Percentiles rank a stretch among this genome's conserved stretches.
Conservation (phyloP, 2,113 vertebrate genomes). For the Hepsetus odoe region DNA sequence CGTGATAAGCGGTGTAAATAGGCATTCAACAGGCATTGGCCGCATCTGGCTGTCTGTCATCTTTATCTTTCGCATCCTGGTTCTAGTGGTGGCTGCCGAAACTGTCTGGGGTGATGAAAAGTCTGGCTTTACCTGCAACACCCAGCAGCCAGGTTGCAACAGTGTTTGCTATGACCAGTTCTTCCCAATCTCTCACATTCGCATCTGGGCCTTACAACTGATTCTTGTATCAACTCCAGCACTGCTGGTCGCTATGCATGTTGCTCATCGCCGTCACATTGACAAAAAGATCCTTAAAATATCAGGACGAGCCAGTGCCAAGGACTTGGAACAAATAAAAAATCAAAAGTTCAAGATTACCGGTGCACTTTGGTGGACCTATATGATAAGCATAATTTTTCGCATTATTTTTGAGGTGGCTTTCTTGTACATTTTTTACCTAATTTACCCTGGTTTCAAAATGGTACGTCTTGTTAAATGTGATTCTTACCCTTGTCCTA, state of each 20-base stretch:
- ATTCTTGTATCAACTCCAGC: slow-evolving; percentile 96
- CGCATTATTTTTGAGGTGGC: slow-evolving; percentile 87
- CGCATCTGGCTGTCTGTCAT: slow-evolving; percentile 97
- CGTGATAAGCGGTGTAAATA: slow-evolving; percentile 94
- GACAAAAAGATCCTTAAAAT: slow-evolving; percentile 90
- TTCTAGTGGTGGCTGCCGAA: slow-evolving; percentile 95
- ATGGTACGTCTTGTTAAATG: slow-evolving; percentile 97
- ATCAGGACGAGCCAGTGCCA: slow-evolving; percentile 79
- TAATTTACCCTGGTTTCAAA: slow-evolving; percentile 93
- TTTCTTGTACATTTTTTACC: slow-evolving; percentile 97
- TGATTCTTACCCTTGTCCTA: slow-evolving; percentile 93
- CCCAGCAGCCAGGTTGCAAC: slow-evolving; percentile 97
- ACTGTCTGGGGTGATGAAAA: slow-evolving; percentile 98
- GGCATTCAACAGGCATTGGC: slow-evolving; percentile 94
- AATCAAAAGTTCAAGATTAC: slow-evolving; percentile 91
- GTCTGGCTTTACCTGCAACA: slow-evolving; percentile 93
- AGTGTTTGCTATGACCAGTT: slow-evolving; percentile 98
- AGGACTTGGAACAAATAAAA: slow-evolving; percentile 91
- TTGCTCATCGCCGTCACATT: slow-evolving; percentile 93
- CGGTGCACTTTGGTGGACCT: slow-evolving; percentile 95
- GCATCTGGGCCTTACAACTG: slow-evolving; percentile 95
- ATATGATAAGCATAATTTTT: slow-evolving; percentile 91
- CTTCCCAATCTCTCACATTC: slow-evolving; percentile 96
- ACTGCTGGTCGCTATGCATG: slow-evolving; percentile 95
- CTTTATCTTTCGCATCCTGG: slow-evolving; percentile 97